phyloP scores from a whole-genome alignment of 1,140 invertebrate genomes.

The Rhyacophila brunnea region DNA sequence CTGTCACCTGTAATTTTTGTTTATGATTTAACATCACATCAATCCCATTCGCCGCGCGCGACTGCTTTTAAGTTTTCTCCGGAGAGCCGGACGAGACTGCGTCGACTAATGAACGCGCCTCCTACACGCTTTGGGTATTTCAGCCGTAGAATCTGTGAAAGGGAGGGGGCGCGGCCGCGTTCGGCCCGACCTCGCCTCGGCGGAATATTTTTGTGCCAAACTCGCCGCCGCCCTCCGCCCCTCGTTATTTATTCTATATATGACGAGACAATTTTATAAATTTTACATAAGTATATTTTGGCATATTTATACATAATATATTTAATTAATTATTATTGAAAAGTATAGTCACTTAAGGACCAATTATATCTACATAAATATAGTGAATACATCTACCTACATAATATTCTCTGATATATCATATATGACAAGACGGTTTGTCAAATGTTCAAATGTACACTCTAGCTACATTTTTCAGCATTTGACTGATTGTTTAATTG shows the following conservation, averaged over 20 bases:
- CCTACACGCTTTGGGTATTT: constrained; percentile 5
- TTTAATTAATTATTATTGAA: neutral
- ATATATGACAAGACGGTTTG: no score
- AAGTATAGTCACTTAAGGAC: constrained; percentile 25
- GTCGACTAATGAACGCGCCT: no score
- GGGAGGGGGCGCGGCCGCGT: no score
- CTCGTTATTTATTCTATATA: constrained; percentile 8
- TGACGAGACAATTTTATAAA: no score
- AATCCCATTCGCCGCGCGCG: no score
- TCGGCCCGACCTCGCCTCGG: no score
- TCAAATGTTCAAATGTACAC: neutral
- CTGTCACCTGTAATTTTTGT: no score
- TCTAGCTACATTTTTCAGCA: neutral
- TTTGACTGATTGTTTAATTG: neutral
- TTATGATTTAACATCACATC: no score
- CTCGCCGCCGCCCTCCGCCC: neutral
- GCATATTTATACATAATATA: constrained; percentile 12
- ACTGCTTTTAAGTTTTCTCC: no score
- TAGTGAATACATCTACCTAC: constrained; percentile 2
- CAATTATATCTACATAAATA: constrained; percentile 17
- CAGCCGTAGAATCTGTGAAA: neutral
- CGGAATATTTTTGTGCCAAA: constrained; percentile 1
- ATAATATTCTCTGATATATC: neutral
- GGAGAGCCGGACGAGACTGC: no score
- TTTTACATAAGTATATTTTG: constrained; percentile 19